phyloP scores from a whole-genome alignment of 2,888 invertebrate species.

The Ophion costatus region DNA sequence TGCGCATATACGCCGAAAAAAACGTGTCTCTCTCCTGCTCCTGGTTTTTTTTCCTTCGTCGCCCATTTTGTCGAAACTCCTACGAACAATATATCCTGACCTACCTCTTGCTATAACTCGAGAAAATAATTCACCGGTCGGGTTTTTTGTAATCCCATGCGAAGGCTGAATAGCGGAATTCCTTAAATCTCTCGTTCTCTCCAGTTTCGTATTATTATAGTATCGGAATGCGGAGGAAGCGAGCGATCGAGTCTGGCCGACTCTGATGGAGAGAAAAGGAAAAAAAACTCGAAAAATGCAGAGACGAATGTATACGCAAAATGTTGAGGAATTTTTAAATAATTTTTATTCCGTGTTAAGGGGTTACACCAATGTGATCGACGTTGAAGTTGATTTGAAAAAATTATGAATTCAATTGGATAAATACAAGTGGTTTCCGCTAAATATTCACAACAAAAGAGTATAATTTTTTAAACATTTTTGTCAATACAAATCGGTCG shows the following conservation, averaged over 20 bases:
- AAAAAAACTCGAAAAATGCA: not conserved
- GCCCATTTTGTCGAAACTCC: conserved; percentile 44
- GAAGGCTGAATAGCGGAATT: conserved; percentile 58
- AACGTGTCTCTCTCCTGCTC: conserved; percentile 66
- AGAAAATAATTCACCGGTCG: conserved; percentile 58
- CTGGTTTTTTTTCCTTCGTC: conserved; percentile 40
- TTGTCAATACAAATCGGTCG: too few species aligned
- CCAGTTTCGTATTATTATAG: conserved; percentile 25
- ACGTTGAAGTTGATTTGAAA: not conserved
- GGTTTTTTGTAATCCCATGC: conserved; percentile 60
- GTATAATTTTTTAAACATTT: too few species aligned
- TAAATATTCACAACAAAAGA: too few species aligned
- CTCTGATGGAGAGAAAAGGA: not conserved
- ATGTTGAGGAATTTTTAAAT: not conserved
- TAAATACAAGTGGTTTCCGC: too few species aligned
- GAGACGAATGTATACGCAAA: not conserved
- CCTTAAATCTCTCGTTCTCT: conserved; percentile 46
- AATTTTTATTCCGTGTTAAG: not conserved
- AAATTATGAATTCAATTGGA: not conserved
- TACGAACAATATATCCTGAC: conserved; percentile 51
- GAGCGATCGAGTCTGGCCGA: conserved; percentile 7
- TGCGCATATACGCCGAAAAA: conserved; percentile 72
- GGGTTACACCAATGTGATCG: not conserved
- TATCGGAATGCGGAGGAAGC: conserved; percentile 30
- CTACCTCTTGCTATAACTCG: conserved; percentile 57